Percentiles rank a stretch among this genome's conserved stretches.
Conservation (phyloP, 2,888 invertebrate genomes). For the Magallana nippona region DNA sequence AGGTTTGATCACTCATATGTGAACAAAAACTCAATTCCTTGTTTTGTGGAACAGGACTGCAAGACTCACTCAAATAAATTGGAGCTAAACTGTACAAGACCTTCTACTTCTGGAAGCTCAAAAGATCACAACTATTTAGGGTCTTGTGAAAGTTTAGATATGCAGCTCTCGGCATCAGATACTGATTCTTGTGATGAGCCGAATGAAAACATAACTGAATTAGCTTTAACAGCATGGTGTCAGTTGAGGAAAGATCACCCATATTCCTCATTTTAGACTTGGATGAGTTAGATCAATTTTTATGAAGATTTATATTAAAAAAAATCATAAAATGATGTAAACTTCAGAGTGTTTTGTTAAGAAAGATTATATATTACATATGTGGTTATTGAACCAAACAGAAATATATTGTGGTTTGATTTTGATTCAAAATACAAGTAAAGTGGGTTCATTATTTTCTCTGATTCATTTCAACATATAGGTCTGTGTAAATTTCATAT, state of each 20-base stretch:
- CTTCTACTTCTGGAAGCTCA: not conserved
- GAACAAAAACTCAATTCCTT: slow-evolving; percentile 11
- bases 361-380: too few relatives aligned
- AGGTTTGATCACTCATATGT: slow-evolving; percentile 35
- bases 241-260: slow-evolving; percentile 49
- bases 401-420: too few relatives aligned
- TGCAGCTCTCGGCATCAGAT: slow-evolving; percentile 47
- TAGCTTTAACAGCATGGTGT: slow-evolving; percentile 45
- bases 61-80: not conserved
- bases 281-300: too few relatives aligned
- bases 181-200: slow-evolving; percentile 52
- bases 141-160: slow-evolving; percentile 49
- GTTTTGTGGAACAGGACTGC: not conserved
- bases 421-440: too few relatives aligned
- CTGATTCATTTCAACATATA: too few relatives aligned
- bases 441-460: too few relatives aligned
- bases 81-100: slow-evolving; percentile 21
- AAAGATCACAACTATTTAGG: slow-evolving; percentile 38
- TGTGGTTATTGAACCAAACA: too few relatives aligned
- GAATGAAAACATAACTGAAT: slow-evolving; percentile 32
- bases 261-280: slow-evolving; percentile 38
- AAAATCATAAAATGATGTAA: too few relatives aligned
- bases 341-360: too few relatives aligned
- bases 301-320: too few relatives aligned
- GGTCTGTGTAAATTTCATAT: too few relatives aligned